These are phyloP conservation scores for Syrrhaptes paradoxus DNA, from an alignment of 2,113 vertebrate species.

Conservation along the genomic window DNA sequence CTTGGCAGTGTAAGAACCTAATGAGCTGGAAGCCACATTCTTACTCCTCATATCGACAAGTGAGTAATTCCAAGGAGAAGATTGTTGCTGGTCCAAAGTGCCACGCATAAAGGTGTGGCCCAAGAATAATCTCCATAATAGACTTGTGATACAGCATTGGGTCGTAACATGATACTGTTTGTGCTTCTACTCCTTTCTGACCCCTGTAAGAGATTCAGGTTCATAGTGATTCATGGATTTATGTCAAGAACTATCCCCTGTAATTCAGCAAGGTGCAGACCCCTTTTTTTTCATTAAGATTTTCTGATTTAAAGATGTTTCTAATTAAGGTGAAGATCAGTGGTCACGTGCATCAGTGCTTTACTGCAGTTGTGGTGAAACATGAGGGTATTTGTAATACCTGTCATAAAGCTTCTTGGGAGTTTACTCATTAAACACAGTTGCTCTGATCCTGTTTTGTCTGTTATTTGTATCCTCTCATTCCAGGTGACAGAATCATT, in stretches of 20 bases:
- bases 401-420: neutral
- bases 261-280: neutral
- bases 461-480: slow-evolving; percentile 40
- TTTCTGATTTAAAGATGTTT: neutral
- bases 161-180: accelerated
- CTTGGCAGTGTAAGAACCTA: neutral
- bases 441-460: neutral
- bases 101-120: neutral
- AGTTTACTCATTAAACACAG: neutral
- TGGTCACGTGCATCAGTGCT: neutral
- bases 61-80: neutral
- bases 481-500: slow-evolving; percentile 35
- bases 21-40: neutral
- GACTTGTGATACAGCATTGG: neutral
- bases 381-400: neutral
- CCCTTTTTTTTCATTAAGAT: neutral
- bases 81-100: neutral
- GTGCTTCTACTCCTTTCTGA: neutral
- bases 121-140: neutral
- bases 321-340: neutral
- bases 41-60: neutral
- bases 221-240: neutral
- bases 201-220: neutral
- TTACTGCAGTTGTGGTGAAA: neutral
- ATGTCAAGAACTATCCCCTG: neutral